A percentile compares a stretch with the other conserved stretches of the same genome.
Conservation (phyloP, 2,113 vertebrate species). For the Mobula hypostoma region DNA sequence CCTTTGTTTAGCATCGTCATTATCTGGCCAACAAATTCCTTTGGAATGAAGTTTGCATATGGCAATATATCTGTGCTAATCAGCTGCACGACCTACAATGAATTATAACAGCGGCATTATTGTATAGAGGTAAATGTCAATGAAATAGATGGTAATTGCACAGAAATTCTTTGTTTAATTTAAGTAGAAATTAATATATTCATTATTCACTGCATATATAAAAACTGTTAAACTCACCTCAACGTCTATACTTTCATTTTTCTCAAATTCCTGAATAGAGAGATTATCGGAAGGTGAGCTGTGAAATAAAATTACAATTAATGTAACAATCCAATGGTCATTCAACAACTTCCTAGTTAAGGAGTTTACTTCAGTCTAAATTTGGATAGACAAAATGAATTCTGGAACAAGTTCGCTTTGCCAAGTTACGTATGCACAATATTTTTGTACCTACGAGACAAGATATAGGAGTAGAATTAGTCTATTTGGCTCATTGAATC, state of each 20-base stretch:
- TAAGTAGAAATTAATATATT: neutral
- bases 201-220: neutral
- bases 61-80: conserved; percentile 97
- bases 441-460: neutral
- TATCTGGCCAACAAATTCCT: conserved; percentile 95
- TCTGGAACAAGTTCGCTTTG: neutral
- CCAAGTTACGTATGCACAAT: neutral
- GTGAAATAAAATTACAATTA: conserved; percentile 47
- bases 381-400: neutral
- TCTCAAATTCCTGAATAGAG: conserved; percentile 97
- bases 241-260: conserved; percentile 92
- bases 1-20: conserved; percentile 99
- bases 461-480: too few species aligned
- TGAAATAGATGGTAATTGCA: neutral
- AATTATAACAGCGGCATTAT: conserved; percentile 38
- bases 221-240: conserved; percentile 67
- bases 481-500: too few species aligned
- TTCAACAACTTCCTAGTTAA: neutral
- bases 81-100: conserved; percentile 84
- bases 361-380: neutral
- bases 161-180: neutral
- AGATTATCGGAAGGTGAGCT: conserved; percentile 94
- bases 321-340: neutral
- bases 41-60: conserved; percentile 97
- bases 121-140: neutral